These are phyloP conservation scores for Columba guinea DNA, from an alignment of 2,797 vertebrate species.

Conservation along the genomic window DNA sequence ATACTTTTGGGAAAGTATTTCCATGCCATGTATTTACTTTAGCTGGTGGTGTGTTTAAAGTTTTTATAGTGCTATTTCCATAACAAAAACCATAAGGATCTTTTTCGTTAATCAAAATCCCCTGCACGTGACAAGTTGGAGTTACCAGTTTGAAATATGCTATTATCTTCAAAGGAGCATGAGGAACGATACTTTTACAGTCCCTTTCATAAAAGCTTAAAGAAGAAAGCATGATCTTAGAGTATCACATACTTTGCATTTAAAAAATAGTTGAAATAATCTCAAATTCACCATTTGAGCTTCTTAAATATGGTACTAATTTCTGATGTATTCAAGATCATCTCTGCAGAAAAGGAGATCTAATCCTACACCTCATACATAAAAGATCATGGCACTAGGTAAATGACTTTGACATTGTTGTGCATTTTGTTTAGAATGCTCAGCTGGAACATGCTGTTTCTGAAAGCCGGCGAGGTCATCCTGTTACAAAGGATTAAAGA, in stretches of 20 bases:
- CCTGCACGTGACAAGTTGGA: not conserved
- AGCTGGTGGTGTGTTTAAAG: not conserved
- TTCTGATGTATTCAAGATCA: not conserved
- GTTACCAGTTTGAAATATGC: not conserved
- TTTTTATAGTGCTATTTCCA: not conserved
- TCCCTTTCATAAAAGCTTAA: not conserved
- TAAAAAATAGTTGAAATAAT: not conserved
- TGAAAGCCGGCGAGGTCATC: conserved; percentile 3
- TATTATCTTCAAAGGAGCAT: not conserved
- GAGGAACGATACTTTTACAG: not conserved
- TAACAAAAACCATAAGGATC: not conserved
- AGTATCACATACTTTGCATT: not conserved
- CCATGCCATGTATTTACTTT: not conserved
- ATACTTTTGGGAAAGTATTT: not conserved
- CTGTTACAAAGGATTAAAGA: not conserved
- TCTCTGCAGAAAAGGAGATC: not conserved
- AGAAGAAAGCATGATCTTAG: not conserved
- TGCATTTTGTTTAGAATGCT: conserved; percentile 14
- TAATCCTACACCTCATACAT: not conserved
- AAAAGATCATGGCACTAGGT: not conserved
- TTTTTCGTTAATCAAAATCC: not conserved
- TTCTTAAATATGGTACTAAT: not conserved
- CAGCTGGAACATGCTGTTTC: conserved; percentile 3
- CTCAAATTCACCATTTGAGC: not conserved
- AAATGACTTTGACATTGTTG: not conserved